Conservation (phyloP, 1,140 invertebrate species). For the Ceratosolen fusciceps region DNA sequence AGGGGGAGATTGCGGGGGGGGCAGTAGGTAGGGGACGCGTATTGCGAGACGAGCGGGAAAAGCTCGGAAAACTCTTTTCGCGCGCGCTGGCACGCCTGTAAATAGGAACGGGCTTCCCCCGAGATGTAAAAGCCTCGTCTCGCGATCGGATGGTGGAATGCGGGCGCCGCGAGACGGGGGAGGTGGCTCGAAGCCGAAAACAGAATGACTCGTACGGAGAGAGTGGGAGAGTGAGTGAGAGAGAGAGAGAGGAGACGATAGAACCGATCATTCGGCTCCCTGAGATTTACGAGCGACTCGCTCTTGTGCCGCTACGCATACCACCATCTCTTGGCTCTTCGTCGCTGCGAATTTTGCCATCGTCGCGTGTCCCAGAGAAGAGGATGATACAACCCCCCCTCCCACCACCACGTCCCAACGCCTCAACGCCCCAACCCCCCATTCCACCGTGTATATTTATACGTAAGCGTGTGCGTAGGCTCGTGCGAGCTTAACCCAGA, state of each 20-base stretch:
- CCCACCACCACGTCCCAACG: no score
- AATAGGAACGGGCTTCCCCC: not conserved
- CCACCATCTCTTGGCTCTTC: constrained; percentile 45
- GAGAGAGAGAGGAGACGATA: constrained; percentile 1
- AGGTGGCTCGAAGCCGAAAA: not conserved
- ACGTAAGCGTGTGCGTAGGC: not conserved
- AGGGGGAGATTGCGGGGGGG: no score
- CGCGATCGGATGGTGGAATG: not conserved
- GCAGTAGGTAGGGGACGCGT: no score
- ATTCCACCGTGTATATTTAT: no score
- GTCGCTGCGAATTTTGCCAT: constrained; percentile 9
- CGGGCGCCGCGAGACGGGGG: no score
- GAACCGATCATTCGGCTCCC: constrained; percentile 52
- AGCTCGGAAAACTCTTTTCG: no score
- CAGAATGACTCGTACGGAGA: no score
- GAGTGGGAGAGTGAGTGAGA: constrained; percentile 23
- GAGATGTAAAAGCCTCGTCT: not conserved
- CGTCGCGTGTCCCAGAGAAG: constrained; percentile 14
- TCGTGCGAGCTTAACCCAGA: constrained; percentile 10
- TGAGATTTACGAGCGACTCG: constrained; percentile 49
- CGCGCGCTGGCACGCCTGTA: no score
- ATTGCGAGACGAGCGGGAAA: no score
- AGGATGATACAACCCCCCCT: not conserved
- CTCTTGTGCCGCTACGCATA: constrained; percentile 50
- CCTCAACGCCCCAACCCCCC: no score